Evolutionary conservation across 2,888 invertebrate genomes (phyloP), one percentile per base, ranked within the genome.

Genomic region (Leptopilina syphax): DNA sequence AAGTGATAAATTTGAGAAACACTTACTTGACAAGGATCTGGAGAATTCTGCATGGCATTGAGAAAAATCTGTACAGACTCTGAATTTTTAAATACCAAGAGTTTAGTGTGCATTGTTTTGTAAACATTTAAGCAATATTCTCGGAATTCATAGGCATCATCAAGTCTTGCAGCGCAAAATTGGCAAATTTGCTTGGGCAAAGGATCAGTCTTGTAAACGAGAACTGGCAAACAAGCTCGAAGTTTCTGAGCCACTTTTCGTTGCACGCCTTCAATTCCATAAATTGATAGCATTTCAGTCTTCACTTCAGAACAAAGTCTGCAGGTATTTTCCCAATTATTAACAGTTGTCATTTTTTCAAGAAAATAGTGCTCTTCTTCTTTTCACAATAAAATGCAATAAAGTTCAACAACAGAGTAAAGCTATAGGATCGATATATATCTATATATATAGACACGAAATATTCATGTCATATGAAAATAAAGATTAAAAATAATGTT

Each of bases 131-230:
- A 78, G 65, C 90, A 90, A 65, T 87, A 86, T 50, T 90, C 90
- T 66, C 90, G 84, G 70, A 90, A 90, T 63, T 90, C 89, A 44
- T 87, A 90, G 44, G 84, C 88, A 57, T 90, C 90, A 63, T 90
- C 90, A 0, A 90, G 76, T 65, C 90, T 85, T 0, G 90, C 89
- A 7, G 90, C 90, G 73, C 90, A 90, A 77, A 89, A 89, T 82
- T 90, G 90, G 76, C 90, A 90, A 77, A 90, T 90, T 83, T 90
- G 87, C 82, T 90, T 90, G 27, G 90, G 90, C 85, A 90, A 82
- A 41, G 90, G 90, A 83, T 90, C 90, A 4, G 88, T 89, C 83
- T 89, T 89, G 82, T 90, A 90, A 0, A 90, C 90, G 80, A 90
- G 81, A 12, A 90, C 87, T 6, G 90, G 90, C 47, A 90, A 79